Conservation (phyloP, 2,797 vertebrate genomes). For the Gymnodraco acuticeps region DNA sequence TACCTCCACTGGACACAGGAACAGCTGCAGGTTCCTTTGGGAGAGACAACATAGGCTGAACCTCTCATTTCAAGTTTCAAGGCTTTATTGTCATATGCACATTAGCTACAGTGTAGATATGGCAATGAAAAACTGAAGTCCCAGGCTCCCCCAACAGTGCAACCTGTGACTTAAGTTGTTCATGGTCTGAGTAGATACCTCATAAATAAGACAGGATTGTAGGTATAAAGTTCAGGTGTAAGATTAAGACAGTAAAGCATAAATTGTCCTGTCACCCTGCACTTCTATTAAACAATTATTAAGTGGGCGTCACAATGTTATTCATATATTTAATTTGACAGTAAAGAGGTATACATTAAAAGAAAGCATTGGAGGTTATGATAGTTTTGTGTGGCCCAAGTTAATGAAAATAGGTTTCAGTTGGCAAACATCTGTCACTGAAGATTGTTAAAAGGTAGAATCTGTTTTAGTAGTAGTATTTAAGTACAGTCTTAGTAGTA, state of each 20-base stretch:
- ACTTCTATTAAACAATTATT: neutral
- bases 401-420: no score
- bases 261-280: constrained; percentile 10
- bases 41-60: neutral
- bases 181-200: neutral
- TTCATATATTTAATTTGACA: neutral
- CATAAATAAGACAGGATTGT: neutral
- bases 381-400: no score
- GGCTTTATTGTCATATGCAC: no score
- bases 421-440: no score
- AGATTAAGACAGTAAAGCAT: constrained; percentile 23
- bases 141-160: no score
- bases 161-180: no score
- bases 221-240: neutral
- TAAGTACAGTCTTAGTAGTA: no score
- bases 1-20: constrained; percentile 27
- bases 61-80: neutral
- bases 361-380: neutral
- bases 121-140: no score
- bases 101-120: no score
- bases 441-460: no score
- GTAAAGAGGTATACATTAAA: neutral
- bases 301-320: neutral
- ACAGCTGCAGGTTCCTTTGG: constrained; percentile 54
- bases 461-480: no score